Base-by-base conservation (phyloP, 2,888 invertebrate genomes). In the Acronicta psi region DNA sequence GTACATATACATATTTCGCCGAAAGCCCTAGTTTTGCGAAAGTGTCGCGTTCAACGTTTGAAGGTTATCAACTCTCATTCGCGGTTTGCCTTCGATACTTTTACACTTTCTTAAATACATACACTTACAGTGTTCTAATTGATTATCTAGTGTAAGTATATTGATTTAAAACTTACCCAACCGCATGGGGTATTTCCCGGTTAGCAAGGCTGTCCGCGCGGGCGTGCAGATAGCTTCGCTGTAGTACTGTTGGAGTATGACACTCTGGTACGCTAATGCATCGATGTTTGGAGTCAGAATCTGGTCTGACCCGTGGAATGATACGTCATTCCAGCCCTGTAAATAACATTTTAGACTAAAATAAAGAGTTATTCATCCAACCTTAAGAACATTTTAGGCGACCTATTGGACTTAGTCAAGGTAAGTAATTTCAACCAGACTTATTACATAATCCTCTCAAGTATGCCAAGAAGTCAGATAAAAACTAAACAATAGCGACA, bases 231-330 rank as follows among this genome's bases (percentile, higher is more conserved):
- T 95, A 0, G 98, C 96, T 70, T 97, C 96, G 0, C 97, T 97
- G 85, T 99, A 99, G 82, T 98, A 97, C 79, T 96, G 96, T 84
- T 98, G 97, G 25, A 99, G 92, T 57, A 98, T 96, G 17, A 98
- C 95, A 3, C 98, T 98, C 81, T 97, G 96, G 83, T 97, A 97
- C 0, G 97, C 98, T 67, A 99, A 83, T 0, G 97, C 96, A 87
- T 99, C 98, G 56, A 99, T 97, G 84, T 99, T 98, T 0, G 98
- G 98, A 0, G 98, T 99, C 42, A 96, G 95, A 76, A 98, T 98
- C 91, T 98, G 97, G 73, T 96, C 95, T 0, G 97, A 97, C 0
- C 98, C 98, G 79, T 98, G 98, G 83, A 97, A 98, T 51, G 98
- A 96, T 6, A 98, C 97, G 86, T 98, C 98, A 83, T 98, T 97